A percentile compares a stretch with the other conserved stretches of the same genome.
phyloP scores from a whole-genome alignment of 1,140 invertebrate genomes.

The Cotesia chilonis region DNA sequence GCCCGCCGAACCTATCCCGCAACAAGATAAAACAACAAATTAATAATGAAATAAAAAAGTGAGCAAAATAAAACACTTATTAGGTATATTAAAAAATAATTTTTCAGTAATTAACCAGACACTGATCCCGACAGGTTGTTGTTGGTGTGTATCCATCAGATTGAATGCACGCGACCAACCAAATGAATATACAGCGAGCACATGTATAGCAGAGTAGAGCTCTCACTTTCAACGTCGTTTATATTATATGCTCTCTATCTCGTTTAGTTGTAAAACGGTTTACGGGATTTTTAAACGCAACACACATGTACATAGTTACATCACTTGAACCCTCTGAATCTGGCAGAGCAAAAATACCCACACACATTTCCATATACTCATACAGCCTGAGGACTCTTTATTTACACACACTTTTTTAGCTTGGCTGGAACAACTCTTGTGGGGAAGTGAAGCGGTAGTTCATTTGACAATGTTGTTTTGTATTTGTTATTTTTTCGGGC shows the following conservation, averaged over 20 bases:
- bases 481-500: not conserved
- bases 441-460: too few relatives aligned
- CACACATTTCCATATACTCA: too few relatives aligned
- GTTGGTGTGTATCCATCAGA: slow-evolving; percentile 1
- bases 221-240: slow-evolving; percentile 46
- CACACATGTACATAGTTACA: slow-evolving; percentile 5
- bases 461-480: not conserved
- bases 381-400: not conserved
- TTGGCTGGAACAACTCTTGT: slow-evolving; percentile 9
- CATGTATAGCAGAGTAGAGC: not conserved
- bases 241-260: slow-evolving; percentile 27
- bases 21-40: not conserved
- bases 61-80: not conserved
- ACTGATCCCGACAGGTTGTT: slow-evolving; percentile 6
- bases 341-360: too few relatives aligned
- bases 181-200: slow-evolving; percentile 13
- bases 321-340: too few relatives aligned
- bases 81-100: not conserved
- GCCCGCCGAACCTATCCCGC: not conserved
- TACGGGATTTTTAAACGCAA: slow-evolving; percentile 43
- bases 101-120: slow-evolving; percentile 17
- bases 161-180: slow-evolving; percentile 14
- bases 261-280: slow-evolving; percentile 46
- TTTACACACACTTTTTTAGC: not conserved
- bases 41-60: not conserved